Evolutionary conservation across 2,113 vertebrate genomes (phyloP), one percentile per base, ranked within the genome.

Genomic region (Opisthocomus hoazin): DNA sequence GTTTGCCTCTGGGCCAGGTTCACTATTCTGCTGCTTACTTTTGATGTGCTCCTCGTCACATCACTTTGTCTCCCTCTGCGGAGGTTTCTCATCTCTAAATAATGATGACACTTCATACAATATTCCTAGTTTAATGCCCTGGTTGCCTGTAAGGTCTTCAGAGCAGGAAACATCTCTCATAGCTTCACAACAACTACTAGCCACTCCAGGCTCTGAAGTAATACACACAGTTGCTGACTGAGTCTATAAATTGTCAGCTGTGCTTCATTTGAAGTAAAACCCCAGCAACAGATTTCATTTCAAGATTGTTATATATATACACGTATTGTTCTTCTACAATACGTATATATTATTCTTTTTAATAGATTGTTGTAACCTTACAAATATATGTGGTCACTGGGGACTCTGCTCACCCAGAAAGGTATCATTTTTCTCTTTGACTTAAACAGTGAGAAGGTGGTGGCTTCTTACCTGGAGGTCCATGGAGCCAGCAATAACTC

Each of bases 351-450:
- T 27, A 18, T 34, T 68, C 41, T 80, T 36, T 57, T 60, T 54
- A 64, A 73, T 37, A 77, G n/a, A 45, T 23, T 0, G 0, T 23
- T 54, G 16, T n/a, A 34, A 50, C 14, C 11, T 64, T 39, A 74
- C 12, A 20, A 32, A 60, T n/a, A 22, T 69, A 61, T 37, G 27
- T 58, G 48, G 57, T 64, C 37, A 13, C n/a, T 36, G 60, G 29
- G 17, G 23, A 18, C 37, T 5, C 3, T 51, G 30, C 74, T 82
- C 3, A 7, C 46, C 39, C 45, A 75, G 75, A 70, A 65, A 73
- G 30, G 8, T 26, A 5, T 2, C 4, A 41, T 61, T 86, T 61
- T 56, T 83, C 20, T 6, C 2, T 58, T 80, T 69, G 45, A 46
- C 51, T 79, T 54, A 10, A 41, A 43, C 17, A 65, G 36, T 22